phyloP scores from a whole-genome alignment of 2,797 vertebrate species.

The Urocyon cinereoargenteus region DNA sequence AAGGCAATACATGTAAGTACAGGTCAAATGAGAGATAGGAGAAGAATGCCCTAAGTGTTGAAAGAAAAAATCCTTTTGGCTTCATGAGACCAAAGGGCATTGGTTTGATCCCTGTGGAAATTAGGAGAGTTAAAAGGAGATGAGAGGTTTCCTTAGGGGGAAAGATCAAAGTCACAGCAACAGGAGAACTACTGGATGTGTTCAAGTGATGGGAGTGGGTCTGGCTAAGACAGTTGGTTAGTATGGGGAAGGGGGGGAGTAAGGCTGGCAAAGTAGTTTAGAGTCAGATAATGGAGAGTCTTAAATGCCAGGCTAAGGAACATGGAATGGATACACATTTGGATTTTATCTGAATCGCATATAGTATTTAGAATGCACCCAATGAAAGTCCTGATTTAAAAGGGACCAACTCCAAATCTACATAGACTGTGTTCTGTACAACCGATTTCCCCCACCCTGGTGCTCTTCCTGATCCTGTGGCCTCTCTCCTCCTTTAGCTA shows the following conservation, averaged over 20 bases:
- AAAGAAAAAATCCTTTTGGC: neutral
- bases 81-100: neutral
- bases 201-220: neutral
- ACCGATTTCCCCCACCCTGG: neutral
- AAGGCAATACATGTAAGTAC: neutral
- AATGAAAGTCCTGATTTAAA: conserved; percentile 44
- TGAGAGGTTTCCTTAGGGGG: neutral
- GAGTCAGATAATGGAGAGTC: neutral
- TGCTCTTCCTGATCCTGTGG: neutral
- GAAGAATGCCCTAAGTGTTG: neutral
- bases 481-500: neutral
- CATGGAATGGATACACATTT: neutral
- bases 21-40: neutral
- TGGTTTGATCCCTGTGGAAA: neutral
- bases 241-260: neutral
- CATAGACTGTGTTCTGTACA: neutral
- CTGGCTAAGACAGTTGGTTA: neutral
- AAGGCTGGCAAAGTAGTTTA: neutral
- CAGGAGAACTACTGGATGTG: neutral
- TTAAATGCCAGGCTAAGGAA: neutral
- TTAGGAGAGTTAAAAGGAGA: neutral
- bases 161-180: neutral
- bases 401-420: neutral
- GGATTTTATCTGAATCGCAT: conserved; percentile 1
- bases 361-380: neutral